Percentiles rank a stretch among this genome's conserved stretches.
These are phyloP conservation scores for Acipenser oxyrinchus DNA, from an alignment of 2,797 vertebrate genomes.

Conservation along the genomic window DNA sequence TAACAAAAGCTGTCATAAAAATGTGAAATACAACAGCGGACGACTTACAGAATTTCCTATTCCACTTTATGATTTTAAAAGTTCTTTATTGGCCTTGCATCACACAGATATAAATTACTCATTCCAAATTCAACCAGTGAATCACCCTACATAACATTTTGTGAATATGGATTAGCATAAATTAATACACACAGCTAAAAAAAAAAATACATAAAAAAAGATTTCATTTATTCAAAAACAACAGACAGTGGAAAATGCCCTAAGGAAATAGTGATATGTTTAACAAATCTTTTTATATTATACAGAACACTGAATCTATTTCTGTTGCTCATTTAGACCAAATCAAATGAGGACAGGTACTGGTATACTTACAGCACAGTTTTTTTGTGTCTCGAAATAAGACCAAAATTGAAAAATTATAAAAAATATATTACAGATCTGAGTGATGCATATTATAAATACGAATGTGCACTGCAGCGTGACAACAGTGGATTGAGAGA, in stretches of 20 bases:
- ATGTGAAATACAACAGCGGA: not conserved
- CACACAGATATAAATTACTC: slow-evolving; percentile 1
- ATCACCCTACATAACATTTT: not conserved
- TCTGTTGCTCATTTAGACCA: slow-evolving; percentile 23
- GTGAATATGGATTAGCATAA: not conserved
- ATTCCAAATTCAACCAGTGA: not conserved
- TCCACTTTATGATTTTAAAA: not conserved
- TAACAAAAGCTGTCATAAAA: no score
- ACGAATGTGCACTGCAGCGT: no score
- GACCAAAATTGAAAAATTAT: slow-evolving; percentile 24
- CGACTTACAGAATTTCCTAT: not conserved
- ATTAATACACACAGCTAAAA: not conserved
- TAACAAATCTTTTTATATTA: slow-evolving; percentile 24
- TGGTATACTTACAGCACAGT: slow-evolving; percentile 4
- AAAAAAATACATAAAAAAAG: no score
- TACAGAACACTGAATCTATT: slow-evolving; percentile 32
- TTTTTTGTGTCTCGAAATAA: slow-evolving; percentile 16
- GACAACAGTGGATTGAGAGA: no score
- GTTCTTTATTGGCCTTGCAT: not conserved
- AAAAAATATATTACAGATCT: slow-evolving; percentile 26
- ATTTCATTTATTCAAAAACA: not conserved
- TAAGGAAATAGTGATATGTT: not conserved
- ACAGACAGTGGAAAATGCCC: not conserved
- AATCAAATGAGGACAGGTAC: not conserved
- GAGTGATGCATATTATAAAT: no score